Evolutionary conservation across 2,888 invertebrate genomes (phyloP).

Genomic region (Flabesymbios commensalis): DNA sequence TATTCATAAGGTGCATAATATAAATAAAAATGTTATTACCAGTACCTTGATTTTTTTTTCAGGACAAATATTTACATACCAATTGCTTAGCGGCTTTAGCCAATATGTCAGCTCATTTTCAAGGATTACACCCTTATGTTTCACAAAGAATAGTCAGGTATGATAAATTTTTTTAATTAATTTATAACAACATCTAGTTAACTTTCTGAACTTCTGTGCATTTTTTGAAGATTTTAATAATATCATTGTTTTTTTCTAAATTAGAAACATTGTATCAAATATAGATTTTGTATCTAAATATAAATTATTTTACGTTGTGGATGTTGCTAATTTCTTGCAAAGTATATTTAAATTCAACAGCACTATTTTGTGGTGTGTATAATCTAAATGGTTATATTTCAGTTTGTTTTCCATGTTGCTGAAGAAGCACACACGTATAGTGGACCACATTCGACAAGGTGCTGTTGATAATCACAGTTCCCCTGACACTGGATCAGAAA

Average conservation of each 20-base stretch:
- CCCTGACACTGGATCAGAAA: conserved; percentile 5
- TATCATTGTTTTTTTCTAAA: too few species aligned
- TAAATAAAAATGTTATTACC: too few species aligned
- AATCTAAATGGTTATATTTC: too few species aligned
- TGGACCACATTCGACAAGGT: conserved; percentile 54
- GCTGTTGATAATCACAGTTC: conserved; percentile 28
- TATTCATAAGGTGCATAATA: too few species aligned
- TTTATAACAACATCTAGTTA: too few species aligned
- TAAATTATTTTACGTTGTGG: too few species aligned
- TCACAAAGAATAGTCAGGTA: conserved; percentile 82
- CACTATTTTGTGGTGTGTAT: too few species aligned
- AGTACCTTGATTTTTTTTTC: conserved; percentile 16
- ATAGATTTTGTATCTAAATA: too few species aligned
- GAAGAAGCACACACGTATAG: conserved; percentile 71
- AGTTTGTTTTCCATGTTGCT: conserved; percentile 89
- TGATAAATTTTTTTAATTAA: conserved; percentile 14
- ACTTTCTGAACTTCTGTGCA: background rate
- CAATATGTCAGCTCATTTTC: conserved; percentile 94
- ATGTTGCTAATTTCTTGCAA: too few species aligned
- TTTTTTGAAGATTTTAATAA: background rate
- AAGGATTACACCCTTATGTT: conserved; percentile 91
- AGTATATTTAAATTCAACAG: too few species aligned
- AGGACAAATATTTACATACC: conserved; percentile 96
- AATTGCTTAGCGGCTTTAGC: conserved; percentile 98
- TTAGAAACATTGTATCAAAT: too few species aligned